Conservation (phyloP, 2,888 invertebrate species). For the Catocala sponsa region DNA sequence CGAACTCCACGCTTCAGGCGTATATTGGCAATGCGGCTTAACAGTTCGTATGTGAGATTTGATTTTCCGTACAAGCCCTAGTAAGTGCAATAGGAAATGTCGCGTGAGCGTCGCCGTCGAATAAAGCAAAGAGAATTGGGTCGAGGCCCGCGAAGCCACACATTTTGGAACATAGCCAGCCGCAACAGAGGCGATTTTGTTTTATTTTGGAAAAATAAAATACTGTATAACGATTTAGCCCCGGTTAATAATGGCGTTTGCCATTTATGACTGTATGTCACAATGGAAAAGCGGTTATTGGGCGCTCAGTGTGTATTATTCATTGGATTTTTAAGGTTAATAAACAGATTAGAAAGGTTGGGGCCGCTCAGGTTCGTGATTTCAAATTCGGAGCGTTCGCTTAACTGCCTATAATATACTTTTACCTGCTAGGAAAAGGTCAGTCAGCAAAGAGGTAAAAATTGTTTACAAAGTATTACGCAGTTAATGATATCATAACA, state of each 20-base stretch:
- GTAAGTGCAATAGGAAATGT: slow-evolving; percentile 79
- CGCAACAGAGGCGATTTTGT: slow-evolving; percentile 69
- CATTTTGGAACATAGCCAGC: slow-evolving; percentile 81
- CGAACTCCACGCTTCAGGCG: slow-evolving; percentile 45
- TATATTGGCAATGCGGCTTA: slow-evolving; percentile 59
- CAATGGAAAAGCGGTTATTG: slow-evolving; percentile 50
- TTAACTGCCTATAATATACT: slow-evolving; percentile 31
- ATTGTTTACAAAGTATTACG: slow-evolving; percentile 38
- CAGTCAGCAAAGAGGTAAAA: slow-evolving; percentile 20
- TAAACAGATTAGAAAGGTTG: slow-evolving; percentile 48
- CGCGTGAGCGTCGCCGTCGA: slow-evolving; percentile 71
- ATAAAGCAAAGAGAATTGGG: slow-evolving; percentile 82
- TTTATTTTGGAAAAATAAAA: slow-evolving; percentile 76
- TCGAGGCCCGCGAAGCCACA: slow-evolving; percentile 69
- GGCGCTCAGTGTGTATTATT: slow-evolving; percentile 44
- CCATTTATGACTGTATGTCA: slow-evolving; percentile 51
- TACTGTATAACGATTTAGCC: slow-evolving; percentile 67
- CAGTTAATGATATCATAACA: slow-evolving; percentile 17
- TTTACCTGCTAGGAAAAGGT: slow-evolving; percentile 33
- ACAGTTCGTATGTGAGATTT: slow-evolving; percentile 64
- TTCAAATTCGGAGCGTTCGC: slow-evolving; percentile 32
- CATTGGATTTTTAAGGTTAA: slow-evolving; percentile 48
- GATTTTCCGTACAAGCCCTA: slow-evolving; percentile 60
- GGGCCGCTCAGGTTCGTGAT: slow-evolving; percentile 20
- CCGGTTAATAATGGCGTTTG: slow-evolving; percentile 49